Evolutionary conservation across 2,888 invertebrate genomes (phyloP).

Genomic region (Dugesia japonica): DNA sequence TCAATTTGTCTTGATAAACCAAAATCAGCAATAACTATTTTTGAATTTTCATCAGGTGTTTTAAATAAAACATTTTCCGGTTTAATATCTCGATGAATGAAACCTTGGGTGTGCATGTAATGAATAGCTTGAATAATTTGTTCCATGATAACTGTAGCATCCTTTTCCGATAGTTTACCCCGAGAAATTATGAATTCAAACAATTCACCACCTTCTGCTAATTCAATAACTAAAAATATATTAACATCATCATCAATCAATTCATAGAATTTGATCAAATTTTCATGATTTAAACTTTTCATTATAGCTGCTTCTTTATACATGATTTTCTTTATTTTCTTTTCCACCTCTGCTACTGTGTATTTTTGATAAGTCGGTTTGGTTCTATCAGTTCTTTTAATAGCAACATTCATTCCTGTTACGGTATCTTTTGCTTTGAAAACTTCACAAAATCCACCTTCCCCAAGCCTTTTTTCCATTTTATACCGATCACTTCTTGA

Average conservation of each 20-base stretch:
- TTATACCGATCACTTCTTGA: slow-evolving; percentile 20
- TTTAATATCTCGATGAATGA: slow-evolving; percentile 30
- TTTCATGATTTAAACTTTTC: slow-evolving; percentile 25
- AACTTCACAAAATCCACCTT: slow-evolving; percentile 32
- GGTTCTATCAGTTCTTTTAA: slow-evolving; percentile 26
- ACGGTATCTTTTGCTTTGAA: slow-evolving; percentile 26
- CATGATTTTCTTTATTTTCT: slow-evolving; percentile 26
- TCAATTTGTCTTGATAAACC: slow-evolving; percentile 27
- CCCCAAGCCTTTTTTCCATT: slow-evolving; percentile 24
- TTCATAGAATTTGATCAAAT: slow-evolving; percentile 28
- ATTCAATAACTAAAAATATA: slow-evolving; percentile 26
- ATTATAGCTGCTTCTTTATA: slow-evolving; percentile 27
- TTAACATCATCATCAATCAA: slow-evolving; percentile 23
- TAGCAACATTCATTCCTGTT: slow-evolving; percentile 23
- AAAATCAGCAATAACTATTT: slow-evolving; percentile 30
- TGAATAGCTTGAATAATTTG: slow-evolving; percentile 22
- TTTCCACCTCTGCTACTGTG: slow-evolving; percentile 10
- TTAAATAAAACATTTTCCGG: slow-evolving; percentile 33
- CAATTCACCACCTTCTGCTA: slow-evolving; percentile 32
- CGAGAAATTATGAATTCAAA: slow-evolving; percentile 25
- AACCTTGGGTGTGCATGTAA: slow-evolving; percentile 31
- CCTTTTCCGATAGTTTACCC: slow-evolving; percentile 27
- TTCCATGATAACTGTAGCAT: slow-evolving; percentile 22
- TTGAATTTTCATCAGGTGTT: not conserved
- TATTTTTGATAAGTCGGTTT: slow-evolving; percentile 22